Evolutionary conservation across 92 coral and sea anemone genomes (phyloP), one percentile per base, ranked within the genome.

Genomic region (Porites lobata): DNA sequence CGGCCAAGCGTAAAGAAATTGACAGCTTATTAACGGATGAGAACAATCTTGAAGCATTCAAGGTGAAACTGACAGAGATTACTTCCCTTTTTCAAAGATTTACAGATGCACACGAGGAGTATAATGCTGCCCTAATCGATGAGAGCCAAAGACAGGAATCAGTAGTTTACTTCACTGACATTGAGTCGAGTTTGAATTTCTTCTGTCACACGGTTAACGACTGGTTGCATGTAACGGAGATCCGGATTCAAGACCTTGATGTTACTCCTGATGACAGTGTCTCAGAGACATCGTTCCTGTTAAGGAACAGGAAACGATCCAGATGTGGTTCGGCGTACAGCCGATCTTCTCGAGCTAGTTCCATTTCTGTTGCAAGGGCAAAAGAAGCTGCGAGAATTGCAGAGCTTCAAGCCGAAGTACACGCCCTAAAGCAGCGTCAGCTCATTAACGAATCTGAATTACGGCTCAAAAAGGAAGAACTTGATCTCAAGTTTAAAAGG

Each of bases 181-280:
- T 32, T 43, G 75, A 69, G 18, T 12, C 50, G 14, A 69, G 75
- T 12, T 24, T 69, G 75, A 43, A 38, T 17, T 69, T 69, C n/a
- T 69, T 69, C 19, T 69, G 75, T 69, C 18, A 5, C 12, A 69
- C 75, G 12, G 75, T 69, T 24, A 69, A 29, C 52, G 75, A 69
- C 50, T 69, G 75, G 75, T 6, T 69, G 13, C 53, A 54, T 15
- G 17, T 69, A 24, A 69, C 75, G 52, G 52, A 69, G 50, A 52
- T 52, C 14, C 29, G 13, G 5, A 51, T 69, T 69, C 75, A 69
- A 3, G 75, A 69, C 38, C 12, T 9, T 4, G 13, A 24, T 17
- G n/a, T 69, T 29, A 69, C 75, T 18, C 75, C 75, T 0, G 51
- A 69, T 29, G 52, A 69, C 52, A 69, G 19, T 17, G 75, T 32